These are phyloP conservation scores for Tribolium castaneum DNA, from an alignment of 1,140 invertebrate species.

Conservation along the genomic window DNA sequence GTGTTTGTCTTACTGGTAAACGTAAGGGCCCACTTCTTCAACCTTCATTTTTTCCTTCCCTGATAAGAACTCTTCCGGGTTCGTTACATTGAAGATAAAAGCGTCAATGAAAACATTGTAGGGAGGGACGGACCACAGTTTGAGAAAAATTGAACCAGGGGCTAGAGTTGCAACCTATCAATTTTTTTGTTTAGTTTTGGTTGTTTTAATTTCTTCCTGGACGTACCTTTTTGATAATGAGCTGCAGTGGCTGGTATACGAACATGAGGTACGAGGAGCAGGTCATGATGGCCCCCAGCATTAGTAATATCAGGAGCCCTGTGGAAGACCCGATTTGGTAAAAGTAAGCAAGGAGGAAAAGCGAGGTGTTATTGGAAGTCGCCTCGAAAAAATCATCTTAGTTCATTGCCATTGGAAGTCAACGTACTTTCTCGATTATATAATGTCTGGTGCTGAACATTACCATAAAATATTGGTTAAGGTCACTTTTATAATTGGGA, in stretches of 20 bases:
- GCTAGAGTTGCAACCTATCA: conserved; percentile 67
- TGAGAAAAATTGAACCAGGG: conserved; percentile 69
- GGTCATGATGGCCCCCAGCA: conserved; percentile 61
- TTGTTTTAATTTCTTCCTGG: too few species aligned
- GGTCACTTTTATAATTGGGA: conserved; percentile 20
- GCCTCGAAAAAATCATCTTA: conserved; percentile 21
- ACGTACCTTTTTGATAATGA: conserved; percentile 65
- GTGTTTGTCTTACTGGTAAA: conserved; percentile 77
- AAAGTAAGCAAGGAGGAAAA: background rate
- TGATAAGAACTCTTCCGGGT: conserved; percentile 75
- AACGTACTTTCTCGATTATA: conserved; percentile 26
- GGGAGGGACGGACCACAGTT: conserved; percentile 77
- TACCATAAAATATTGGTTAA: conserved; percentile 36
- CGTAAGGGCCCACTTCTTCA: conserved; percentile 86
- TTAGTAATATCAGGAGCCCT: conserved; percentile 54
- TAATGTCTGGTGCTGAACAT: conserved; percentile 16
- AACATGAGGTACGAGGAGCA: conserved; percentile 65
- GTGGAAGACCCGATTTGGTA: conserved; percentile 41
- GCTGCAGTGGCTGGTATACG: conserved; percentile 66
- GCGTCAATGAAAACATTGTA: conserved; percentile 77
- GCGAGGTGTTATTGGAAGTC: background rate
- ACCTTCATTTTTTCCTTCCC: conserved; percentile 78
- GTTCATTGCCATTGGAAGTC: conserved; percentile 22
- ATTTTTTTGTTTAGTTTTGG: too few species aligned
- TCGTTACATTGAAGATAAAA: conserved; percentile 90